Conservation (phyloP, 2,113 vertebrate species). For the Tyto alba region DNA sequence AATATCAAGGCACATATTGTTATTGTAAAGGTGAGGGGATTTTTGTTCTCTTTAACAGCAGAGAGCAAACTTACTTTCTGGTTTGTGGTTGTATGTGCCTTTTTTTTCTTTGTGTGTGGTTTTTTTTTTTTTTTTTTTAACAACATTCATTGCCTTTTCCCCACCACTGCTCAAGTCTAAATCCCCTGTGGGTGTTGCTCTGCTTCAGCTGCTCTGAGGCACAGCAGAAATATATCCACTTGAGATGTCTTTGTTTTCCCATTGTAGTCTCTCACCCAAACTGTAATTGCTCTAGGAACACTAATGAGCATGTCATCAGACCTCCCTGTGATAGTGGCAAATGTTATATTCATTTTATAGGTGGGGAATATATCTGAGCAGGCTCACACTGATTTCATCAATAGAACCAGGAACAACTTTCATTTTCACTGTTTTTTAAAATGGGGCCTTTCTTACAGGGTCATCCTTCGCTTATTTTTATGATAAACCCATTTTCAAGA, state of each 20-base stretch:
- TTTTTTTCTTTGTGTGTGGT: neutral
- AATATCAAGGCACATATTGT: rapidly evolving
- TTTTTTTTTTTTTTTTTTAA: neutral
- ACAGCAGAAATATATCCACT: neutral
- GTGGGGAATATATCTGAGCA: neutral
- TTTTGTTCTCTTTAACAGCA: neutral
- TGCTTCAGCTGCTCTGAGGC: neutral
- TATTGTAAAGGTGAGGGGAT: neutral
- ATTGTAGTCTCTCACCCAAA: neutral
- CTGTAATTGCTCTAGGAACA: neutral
- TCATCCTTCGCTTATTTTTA: neutral
- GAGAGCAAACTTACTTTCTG: neutral
- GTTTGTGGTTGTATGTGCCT: too few relatives aligned
- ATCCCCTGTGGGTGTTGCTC: neutral
- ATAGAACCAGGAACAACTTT: neutral
- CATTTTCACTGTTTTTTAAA: neutral
- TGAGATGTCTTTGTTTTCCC: neutral
- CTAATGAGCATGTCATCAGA: neutral
- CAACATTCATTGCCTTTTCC: neutral
- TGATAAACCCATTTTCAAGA: neutral
- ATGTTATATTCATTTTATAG: neutral
- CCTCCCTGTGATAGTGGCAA: neutral
- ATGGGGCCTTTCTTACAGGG: rapidly evolving
- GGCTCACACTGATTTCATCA: neutral
- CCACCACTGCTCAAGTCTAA: neutral